Evolutionary conservation across 2,797 vertebrate genomes (phyloP), one percentile per base, ranked within the genome.

Genomic region (Sarcophilus harrisii): DNA sequence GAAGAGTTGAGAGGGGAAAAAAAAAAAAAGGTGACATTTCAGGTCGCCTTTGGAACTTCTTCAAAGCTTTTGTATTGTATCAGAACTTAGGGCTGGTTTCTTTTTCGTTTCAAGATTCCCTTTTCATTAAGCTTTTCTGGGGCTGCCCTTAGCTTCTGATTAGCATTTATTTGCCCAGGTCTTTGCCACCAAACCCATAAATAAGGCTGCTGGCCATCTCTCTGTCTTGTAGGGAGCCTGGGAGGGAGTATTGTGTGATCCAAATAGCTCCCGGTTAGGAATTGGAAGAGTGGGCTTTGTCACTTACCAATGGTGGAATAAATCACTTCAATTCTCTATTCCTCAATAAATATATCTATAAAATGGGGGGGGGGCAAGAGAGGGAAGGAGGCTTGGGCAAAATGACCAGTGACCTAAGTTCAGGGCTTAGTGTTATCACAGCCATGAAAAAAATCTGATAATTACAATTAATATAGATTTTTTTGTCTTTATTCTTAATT

Each of bases 1-100:
- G 81, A 95, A 95, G 73, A 94, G n/a, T 62, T 95, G 91, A 96
- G 95, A 52, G 58, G 95, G 29, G 58, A 97, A 94, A 95, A 29
- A 45, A 97, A 45, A 97, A 94, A 95, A 29, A 45, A 96, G 95
- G 92, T 96, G 96, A 95, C 97, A 97, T 97, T 97, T 98, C 96
- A 97, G 92, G 94, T 97, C 94, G 55, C 91, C 62, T 96, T 97
- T 95, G 96, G 96, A 97, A 94, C 38, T 87, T 95, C 95, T 97
- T 95, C 94, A 97, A 95, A 95, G 93, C 95, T 96, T 28, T 91
- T 98, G 57, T 94, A 93, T 97, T 93, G n/a, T 90, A 29, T 24
- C 30, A 57, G 27, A 92, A 57, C 95, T 91, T 95, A 94, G 60
- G 55, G 59, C n/a, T 92, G n/a, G 60, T 92, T 91, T 21, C 11